A percentile compares a stretch with the other conserved stretches of the same genome.
These are phyloP conservation scores for Ellobius talpinus DNA, from an alignment of 2,113 vertebrate genomes.

Conservation along the genomic window DNA sequence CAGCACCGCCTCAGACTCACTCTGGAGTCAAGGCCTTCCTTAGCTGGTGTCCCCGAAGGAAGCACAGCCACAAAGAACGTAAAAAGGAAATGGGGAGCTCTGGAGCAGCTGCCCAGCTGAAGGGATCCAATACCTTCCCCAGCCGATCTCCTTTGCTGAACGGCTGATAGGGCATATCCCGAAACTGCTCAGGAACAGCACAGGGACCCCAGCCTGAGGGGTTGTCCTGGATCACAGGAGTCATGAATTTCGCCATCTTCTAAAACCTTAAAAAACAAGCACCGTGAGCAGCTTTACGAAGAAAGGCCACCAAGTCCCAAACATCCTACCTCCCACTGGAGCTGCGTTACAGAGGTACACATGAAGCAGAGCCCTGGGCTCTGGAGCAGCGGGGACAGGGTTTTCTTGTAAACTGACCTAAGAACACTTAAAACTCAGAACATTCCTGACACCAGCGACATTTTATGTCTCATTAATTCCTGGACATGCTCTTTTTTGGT, in stretches of 20 bases:
- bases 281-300: background rate
- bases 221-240: constrained; percentile 99
- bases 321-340: no score
- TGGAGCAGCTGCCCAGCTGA: background rate
- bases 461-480: background rate
- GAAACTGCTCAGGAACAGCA: constrained; percentile 97
- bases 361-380: background rate
- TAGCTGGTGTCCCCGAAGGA: background rate
- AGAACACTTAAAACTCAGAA: background rate
- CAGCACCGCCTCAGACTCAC: background rate
- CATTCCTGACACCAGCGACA: background rate
- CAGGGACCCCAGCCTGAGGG: constrained; percentile 98
- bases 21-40: background rate
- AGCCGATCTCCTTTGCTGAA: constrained; percentile 99
- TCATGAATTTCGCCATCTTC: constrained; percentile 96
- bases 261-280: constrained; percentile 55
- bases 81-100: accelerated
- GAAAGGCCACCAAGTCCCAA: background rate
- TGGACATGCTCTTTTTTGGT: background rate
- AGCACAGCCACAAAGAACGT: background rate
- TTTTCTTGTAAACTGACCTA: background rate
- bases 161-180: constrained; percentile 99
- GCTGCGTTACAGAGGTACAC: background rate
- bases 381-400: background rate
- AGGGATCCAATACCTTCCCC: constrained; percentile 91